A percentile compares a stretch with the other conserved stretches of the same genome.
These are phyloP conservation scores for Arnoldichthys spilopterus DNA, from an alignment of 2,797 vertebrate species.

Conservation along the genomic window DNA sequence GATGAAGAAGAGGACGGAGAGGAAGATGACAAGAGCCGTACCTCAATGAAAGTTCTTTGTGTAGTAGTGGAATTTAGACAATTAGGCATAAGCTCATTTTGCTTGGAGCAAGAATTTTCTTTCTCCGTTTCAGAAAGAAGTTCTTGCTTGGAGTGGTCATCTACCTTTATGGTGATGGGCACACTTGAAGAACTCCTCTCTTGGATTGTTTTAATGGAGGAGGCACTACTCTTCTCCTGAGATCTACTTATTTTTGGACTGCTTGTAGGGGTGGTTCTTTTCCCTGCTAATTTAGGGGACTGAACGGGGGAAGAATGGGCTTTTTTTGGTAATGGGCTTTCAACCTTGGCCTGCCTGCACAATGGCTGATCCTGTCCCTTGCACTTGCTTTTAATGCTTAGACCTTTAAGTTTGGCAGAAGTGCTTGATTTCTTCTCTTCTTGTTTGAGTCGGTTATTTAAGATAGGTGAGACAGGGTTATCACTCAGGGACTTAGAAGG, in stretches of 20 bases:
- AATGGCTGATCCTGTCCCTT: conserved; percentile 69
- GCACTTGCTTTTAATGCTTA: conserved; percentile 80
- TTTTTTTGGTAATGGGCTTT: conserved; percentile 70
- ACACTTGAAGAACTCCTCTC: conserved; percentile 22
- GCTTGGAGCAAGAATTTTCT: conserved; percentile 39
- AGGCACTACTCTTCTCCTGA: conserved; percentile 46
- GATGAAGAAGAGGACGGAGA: conserved; percentile 60
- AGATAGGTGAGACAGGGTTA: conserved; percentile 66
- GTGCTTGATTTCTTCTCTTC: conserved; percentile 74
- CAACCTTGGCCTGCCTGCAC: conserved; percentile 55
- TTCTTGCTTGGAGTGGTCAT: conserved; percentile 43
- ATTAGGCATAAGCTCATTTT: conserved; percentile 53
- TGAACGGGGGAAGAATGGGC: conserved; percentile 67
- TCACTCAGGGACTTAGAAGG: conserved; percentile 59
- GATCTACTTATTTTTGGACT: conserved; percentile 64
- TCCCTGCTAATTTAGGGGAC: conserved; percentile 72
- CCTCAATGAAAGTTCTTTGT: conserved; percentile 82
- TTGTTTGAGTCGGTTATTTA: conserved; percentile 68
- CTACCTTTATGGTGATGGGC: conserved; percentile 37
- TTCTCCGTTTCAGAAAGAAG: conserved; percentile 23
- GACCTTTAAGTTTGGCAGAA: conserved; percentile 80
- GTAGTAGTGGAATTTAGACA: conserved; percentile 65
- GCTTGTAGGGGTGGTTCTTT: conserved; percentile 57
- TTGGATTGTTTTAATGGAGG: conserved; percentile 47
- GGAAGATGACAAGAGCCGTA: conserved; percentile 76